Evolutionary conservation across 2,797 vertebrate species (phyloP).

Genomic region (Champsocephalus gunnari): DNA sequence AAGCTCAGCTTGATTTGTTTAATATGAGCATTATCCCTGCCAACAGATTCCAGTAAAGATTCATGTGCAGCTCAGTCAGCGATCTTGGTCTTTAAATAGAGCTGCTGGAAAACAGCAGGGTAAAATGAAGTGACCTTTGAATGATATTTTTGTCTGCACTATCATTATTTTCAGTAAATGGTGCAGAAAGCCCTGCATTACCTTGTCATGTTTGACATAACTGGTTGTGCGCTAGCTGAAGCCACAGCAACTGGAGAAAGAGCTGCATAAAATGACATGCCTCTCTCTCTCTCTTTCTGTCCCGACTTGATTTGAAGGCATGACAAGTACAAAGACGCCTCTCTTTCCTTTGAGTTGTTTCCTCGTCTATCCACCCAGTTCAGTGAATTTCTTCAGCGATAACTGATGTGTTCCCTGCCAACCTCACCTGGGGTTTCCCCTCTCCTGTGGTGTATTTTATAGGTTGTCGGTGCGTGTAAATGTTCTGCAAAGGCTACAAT

Average conservation of each 20-base stretch:
- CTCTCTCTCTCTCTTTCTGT: neutral
- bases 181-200: conserved; percentile 60
- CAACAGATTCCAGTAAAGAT: conserved; percentile 35
- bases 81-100: conserved; percentile 51
- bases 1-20: conserved; percentile 11
- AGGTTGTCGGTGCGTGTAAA: too few species aligned
- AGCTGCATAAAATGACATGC: conserved; percentile 2
- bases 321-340: too few species aligned
- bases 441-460: too few species aligned
- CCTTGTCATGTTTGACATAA: conserved; percentile 45
- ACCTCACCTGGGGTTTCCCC: too few species aligned
- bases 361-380: too few species aligned
- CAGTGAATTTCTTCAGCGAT: too few species aligned
- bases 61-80: conserved; percentile 31
- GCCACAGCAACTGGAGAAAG: conserved; percentile 31
- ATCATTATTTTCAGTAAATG: conserved; percentile 67
- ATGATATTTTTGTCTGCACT: conserved; percentile 42
- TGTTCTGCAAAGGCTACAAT: too few species aligned
- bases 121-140: conserved; percentile 53
- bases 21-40: conserved; percentile 36
- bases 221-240: conserved; percentile 19
- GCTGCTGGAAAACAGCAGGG: conserved; percentile 12
- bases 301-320: too few species aligned
- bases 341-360: too few species aligned
- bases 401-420: too few species aligned